Percentiles rank a stretch among this genome's conserved stretches.
These are phyloP conservation scores for Andrena haemorrhoa DNA, from an alignment of 2,888 invertebrate genomes.

Conservation along the genomic window DNA sequence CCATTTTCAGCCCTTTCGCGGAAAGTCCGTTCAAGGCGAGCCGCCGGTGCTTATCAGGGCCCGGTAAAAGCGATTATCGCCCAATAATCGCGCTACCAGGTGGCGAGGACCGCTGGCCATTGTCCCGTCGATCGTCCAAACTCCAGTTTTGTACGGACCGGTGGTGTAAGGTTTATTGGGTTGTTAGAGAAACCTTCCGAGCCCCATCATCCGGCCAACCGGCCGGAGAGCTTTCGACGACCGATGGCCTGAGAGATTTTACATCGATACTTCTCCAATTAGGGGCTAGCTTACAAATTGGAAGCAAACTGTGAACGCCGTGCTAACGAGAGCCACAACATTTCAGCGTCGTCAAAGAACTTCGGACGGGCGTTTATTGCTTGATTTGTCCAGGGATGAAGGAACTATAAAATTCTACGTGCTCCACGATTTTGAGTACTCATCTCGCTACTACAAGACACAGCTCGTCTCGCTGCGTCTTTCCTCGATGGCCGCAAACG, in stretches of 20 bases:
- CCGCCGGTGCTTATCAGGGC: conserved; percentile 55
- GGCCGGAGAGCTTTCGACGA: neutral
- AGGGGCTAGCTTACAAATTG: conserved; percentile 45
- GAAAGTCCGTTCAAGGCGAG: conserved; percentile 15
- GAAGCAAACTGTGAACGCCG: conserved; percentile 2
- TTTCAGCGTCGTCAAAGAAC: neutral
- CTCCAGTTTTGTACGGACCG: conserved; percentile 38
- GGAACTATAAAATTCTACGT: no score
- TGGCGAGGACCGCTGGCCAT: conserved; percentile 18
- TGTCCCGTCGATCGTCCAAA: conserved; percentile 21
- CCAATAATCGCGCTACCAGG: conserved; percentile 53
- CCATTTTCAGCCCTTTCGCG: conserved; percentile 41
- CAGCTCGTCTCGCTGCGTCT: neutral
- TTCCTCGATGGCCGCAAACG: neutral
- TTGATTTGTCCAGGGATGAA: no score
- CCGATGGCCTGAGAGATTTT: conserved; percentile 33
- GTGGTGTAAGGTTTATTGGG: conserved; percentile 58
- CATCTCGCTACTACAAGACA: no score
- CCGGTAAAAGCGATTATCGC: conserved; percentile 59
- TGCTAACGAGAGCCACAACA: conserved; percentile 17
- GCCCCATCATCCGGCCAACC: neutral
- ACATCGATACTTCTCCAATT: conserved; percentile 49
- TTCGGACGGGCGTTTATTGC: no score
- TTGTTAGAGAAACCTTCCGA: conserved; percentile 40
- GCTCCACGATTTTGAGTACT: no score